phyloP scores from a whole-genome alignment of 2,888 invertebrate genomes.

The Podabrus alpinus region DNA sequence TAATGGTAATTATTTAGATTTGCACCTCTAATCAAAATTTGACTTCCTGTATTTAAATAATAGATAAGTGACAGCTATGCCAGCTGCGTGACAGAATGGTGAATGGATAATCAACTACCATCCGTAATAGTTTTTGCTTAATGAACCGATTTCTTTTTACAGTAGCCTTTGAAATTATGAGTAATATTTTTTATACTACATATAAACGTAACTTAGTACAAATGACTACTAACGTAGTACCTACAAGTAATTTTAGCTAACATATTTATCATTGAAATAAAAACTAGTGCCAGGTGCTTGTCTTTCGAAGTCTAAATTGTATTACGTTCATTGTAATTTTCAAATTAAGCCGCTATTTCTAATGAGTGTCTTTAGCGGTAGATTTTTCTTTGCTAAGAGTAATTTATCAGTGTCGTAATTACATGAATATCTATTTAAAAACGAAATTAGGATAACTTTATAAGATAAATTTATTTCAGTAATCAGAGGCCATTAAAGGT shows the following conservation, averaged over 20 bases:
- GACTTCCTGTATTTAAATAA: conserved; percentile 15
- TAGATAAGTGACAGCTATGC: conserved; percentile 10
- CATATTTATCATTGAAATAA: conserved; percentile 22
- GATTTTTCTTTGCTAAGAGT: conserved; percentile 1
- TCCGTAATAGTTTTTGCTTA: conserved; percentile 20
- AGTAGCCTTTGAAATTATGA: conserved; percentile 22
- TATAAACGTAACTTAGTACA: background rate
- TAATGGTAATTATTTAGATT: conserved; percentile 23
- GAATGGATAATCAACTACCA: conserved; percentile 18
- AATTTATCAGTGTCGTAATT: conserved; percentile 14
- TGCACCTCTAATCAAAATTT: conserved; percentile 25
- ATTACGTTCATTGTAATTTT: conserved; percentile 18
- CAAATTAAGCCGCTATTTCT: conserved; percentile 20
- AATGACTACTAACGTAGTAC: conserved; percentile 16
- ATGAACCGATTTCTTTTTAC: conserved; percentile 26
- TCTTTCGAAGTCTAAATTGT: conserved; percentile 8
- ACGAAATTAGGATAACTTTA: background rate
- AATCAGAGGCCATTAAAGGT: background rate
- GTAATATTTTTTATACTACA: conserved; percentile 12
- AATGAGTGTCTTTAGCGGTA: conserved; percentile 21
- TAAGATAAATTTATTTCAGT: background rate
- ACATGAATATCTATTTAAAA: conserved; percentile 8
- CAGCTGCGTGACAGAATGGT: conserved; percentile 19
- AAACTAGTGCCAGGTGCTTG: conserved; percentile 16
- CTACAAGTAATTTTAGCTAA: conserved; percentile 22